These are phyloP conservation scores for Babyrousa celebensis DNA, from an alignment of 2,797 vertebrate species.

Conservation along the genomic window DNA sequence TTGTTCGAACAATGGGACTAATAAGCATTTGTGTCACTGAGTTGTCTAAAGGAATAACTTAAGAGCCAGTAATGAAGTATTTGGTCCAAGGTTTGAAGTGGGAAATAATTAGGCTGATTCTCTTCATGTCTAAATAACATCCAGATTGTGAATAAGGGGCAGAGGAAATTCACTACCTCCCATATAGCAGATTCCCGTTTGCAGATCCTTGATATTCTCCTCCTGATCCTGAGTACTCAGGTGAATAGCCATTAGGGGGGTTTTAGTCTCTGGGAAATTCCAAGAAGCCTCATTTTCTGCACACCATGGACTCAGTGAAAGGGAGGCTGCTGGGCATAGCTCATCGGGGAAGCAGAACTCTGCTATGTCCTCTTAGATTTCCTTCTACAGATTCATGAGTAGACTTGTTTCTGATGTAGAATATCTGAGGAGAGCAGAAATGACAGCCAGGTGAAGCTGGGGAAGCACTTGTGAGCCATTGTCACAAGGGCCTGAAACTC, in stretches of 20 bases:
- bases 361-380: not conserved
- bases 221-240: not conserved
- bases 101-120: not conserved
- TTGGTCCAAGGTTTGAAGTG: not conserved
- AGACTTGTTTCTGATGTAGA: not conserved
- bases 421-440: not conserved
- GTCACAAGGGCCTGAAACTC: not conserved
- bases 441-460: not conserved
- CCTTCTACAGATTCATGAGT: not conserved
- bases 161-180: not conserved
- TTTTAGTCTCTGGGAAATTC: not conserved
- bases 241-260: not conserved
- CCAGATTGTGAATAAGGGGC: not conserved
- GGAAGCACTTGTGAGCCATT: not conserved
- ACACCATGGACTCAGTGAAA: no score
- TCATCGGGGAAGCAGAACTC: not conserved
- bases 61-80: not conserved
- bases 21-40: not conserved
- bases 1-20: not conserved
- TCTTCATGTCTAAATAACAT: not conserved
- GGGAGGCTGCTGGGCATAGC: not conserved
- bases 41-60: conserved; percentile 11
- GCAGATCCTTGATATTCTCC: not conserved
- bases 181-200: not conserved
- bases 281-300: not conserved